These are phyloP conservation scores for Apodemia zela DNA, from an alignment of 2,888 invertebrate genomes.

Conservation along the genomic window DNA sequence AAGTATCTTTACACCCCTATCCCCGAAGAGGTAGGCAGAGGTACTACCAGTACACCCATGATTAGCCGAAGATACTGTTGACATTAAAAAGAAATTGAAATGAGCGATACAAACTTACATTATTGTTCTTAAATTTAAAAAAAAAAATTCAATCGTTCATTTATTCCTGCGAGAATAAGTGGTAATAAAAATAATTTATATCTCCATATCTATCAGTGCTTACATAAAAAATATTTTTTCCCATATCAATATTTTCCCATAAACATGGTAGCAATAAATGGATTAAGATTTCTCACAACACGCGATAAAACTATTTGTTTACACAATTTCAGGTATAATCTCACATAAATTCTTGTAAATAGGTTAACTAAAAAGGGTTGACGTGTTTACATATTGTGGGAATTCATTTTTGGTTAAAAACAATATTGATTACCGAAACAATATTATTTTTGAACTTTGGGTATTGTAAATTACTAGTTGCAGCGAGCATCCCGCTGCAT, in stretches of 20 bases:
- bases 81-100: no score
- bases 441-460: not conserved
- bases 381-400: slow-evolving; percentile 9
- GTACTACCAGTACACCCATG: no score
- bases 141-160: no score
- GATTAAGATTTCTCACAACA: slow-evolving; percentile 14
- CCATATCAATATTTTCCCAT: slow-evolving; percentile 6
- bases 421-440: not conserved
- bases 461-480: no score
- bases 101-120: no score
- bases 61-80: no score
- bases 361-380: slow-evolving; percentile 9
- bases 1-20: no score
- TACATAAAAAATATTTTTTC: not conserved
- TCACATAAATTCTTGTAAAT: slow-evolving; percentile 12
- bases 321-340: not conserved
- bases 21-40: no score
- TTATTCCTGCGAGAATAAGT: not conserved
- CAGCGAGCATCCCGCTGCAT: no score
- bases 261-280: slow-evolving; percentile 12
- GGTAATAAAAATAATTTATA: not conserved
- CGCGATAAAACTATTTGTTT: slow-evolving; percentile 10
- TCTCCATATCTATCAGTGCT: not conserved
- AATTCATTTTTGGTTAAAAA: not conserved
- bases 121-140: no score